Base-by-base conservation (phyloP, 2,113 vertebrate species). In the Phalacrocorax carbo region DNA sequence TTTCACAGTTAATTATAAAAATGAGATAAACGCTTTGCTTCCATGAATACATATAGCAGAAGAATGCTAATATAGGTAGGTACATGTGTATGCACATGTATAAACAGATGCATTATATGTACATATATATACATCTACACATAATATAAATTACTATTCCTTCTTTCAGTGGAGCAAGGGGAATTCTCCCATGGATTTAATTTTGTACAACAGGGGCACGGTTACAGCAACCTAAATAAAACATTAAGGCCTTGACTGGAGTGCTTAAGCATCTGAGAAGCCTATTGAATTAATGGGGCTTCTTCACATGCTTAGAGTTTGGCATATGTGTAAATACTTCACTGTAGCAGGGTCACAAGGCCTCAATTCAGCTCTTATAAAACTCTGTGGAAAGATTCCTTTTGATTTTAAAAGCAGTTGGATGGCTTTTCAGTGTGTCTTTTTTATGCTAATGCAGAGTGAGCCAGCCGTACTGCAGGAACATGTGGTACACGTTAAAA, bases 231-330 rank as follows among this genome's bases (percentile, higher is more conserved):
- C 34, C 26, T 48, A 26, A 71, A 94, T 81, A 60, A 46, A 66
- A 22, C 55, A 72, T 8, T 78, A 60, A 82, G n/a, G 44, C 51
- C 36, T 91, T 91, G 58, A 73, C n/a, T 90, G 60, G 73, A 86
- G 64, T 73, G 42, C 75, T 95, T 88, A 76, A 70, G 32, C 51
- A 32, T 90, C 88, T 90, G 79, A 95, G 82, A 70, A 95, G 64
- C 60, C 52, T 51, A 34, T 20, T 92, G 95, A 95, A 51, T 96
- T 83, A 72, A 60, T 27, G 52, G 60, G 55, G 14, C 92, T 94
- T 96, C 92, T 88, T 95, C 86, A 80, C 60, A 57, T 81, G n/a
- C 79, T 92, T 81, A 13, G 32, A 58, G n/a, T 78, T 92, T 93
- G 93, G 90, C 76, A 48, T 64, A 19, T 64, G 42, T 66, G 68